Conservation (phyloP, 2,797 vertebrate species). For the Rhinella marina region DNA sequence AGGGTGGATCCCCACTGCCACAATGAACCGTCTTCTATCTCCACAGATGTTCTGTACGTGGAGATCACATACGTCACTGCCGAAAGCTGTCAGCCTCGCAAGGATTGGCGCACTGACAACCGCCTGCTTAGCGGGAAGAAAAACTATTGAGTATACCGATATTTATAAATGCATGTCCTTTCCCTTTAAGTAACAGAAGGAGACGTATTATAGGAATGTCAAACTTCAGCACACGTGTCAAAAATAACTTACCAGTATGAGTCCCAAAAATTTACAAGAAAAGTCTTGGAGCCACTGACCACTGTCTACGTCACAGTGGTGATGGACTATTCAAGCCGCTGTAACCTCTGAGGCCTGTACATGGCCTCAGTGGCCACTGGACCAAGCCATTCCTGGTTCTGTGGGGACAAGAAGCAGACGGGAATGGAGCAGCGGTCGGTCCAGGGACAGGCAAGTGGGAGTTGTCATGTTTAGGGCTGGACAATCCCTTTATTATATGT, state of each 20-base stretch:
- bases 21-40: constrained; percentile 30
- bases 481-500: too few relatives aligned
- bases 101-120: background rate
- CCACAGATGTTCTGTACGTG: constrained; percentile 30
- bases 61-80: background rate
- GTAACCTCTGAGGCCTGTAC: too few relatives aligned
- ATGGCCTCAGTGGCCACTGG: too few relatives aligned
- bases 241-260: background rate
- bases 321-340: too few relatives aligned
- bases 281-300: too few relatives aligned
- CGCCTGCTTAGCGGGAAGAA: background rate
- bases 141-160: background rate
- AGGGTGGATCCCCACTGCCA: constrained; percentile 5
- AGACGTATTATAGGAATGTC: background rate
- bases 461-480: too few relatives aligned
- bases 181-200: background rate
- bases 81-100: background rate
- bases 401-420: too few relatives aligned
- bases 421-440: too few relatives aligned
- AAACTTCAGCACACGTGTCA: background rate
- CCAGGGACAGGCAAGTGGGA: too few relatives aligned
- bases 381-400: too few relatives aligned
- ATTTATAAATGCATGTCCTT: background rate
- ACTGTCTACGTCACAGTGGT: too few relatives aligned
- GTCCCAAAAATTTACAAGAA: background rate